Base-by-base conservation (phyloP, 2,113 vertebrate genomes). In the Orcinus orca region DNA sequence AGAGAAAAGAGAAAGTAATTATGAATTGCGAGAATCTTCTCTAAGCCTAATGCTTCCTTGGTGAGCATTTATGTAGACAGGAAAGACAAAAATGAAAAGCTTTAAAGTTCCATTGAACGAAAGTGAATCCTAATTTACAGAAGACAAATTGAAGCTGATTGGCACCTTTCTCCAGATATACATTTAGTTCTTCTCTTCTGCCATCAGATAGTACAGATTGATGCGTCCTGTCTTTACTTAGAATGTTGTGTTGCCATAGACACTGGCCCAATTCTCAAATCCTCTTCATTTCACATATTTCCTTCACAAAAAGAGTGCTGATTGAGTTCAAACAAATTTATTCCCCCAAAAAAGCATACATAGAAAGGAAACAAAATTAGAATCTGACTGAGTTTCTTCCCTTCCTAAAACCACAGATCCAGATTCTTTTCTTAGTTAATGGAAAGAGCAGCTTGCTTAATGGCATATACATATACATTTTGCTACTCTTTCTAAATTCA, bases 131-230 rank as follows among this genome's bases (percentile, higher is more conserved):
- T 81, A 95, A 96, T 96, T 91, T 84, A 81, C 47, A 58, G 91
- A 93, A 96, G 96, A 94, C 63, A 96, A 93, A 90, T 33, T 38
- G 82, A 41, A 87, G 92, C 82, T 92, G 95, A 97, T 96, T 94
- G 63, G 93, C 17, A 93, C 68, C 60, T 97, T 94, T 94, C 81
- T 89, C 63, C n/a, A 88, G 23, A 44, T 11, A 53, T 12, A 20
- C 63, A 14, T 23, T 31, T 36, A 31, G 44, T 60, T 47, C 67
- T 23, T 95, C 60, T 79, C 33, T 90, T 33, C 21, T 74, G 41
- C 76, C 38, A 68, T 36, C 60, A 65, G 36, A 41, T 8, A 86
- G 41, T n/a, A 31, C 41, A n/a, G 60, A 79, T 3, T 36, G 47
- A 77, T 15, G 60, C 8, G n/a, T 23, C 11, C 58, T 68, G 74